A percentile compares a stretch with the other conserved stretches of the same genome.
Evolutionary conservation across 2,113 vertebrate species (phyloP).

Genomic region (Anhinga anhinga): DNA sequence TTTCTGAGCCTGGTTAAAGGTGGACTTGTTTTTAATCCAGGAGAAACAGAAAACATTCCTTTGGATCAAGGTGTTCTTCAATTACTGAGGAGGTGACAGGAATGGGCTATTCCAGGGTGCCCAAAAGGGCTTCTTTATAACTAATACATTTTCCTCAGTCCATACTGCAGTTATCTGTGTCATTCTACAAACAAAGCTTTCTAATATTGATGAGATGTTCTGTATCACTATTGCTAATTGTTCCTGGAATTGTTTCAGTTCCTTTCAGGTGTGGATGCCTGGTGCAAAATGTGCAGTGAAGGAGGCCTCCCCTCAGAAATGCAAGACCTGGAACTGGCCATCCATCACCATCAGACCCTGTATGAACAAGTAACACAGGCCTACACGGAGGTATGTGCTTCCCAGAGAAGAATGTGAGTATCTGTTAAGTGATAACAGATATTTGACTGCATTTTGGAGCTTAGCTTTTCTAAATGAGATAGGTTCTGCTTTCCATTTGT

Average conservation of each 20-base stretch:
- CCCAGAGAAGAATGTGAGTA: background rate
- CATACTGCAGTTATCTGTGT: background rate
- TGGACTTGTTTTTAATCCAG: background rate
- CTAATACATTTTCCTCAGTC: background rate
- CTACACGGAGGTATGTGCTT: constrained; percentile 89
- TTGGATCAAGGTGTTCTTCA: background rate
- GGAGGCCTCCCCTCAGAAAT: constrained; percentile 93
- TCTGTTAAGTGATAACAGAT: background rate
- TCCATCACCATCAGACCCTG: constrained; percentile 95
- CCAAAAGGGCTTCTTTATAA: background rate
- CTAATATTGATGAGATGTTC: background rate
- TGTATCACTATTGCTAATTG: background rate
- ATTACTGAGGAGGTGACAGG: background rate
- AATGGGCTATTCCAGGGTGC: background rate
- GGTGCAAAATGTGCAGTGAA: constrained; percentile 98
- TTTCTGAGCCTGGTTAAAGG: background rate
- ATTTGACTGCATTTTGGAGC: background rate
- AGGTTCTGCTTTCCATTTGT: background rate
- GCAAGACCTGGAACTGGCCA: constrained; percentile 94
- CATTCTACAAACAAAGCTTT: background rate
- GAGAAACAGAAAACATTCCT: background rate
- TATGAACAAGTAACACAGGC: constrained; percentile 98
- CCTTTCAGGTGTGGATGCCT: constrained; percentile 93
- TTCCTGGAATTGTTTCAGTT: constrained; percentile 79
- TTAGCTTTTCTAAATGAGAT: background rate